These are phyloP conservation scores for Pelmatolapia mariae DNA, from an alignment of 2,113 vertebrate genomes.

Conservation along the genomic window DNA sequence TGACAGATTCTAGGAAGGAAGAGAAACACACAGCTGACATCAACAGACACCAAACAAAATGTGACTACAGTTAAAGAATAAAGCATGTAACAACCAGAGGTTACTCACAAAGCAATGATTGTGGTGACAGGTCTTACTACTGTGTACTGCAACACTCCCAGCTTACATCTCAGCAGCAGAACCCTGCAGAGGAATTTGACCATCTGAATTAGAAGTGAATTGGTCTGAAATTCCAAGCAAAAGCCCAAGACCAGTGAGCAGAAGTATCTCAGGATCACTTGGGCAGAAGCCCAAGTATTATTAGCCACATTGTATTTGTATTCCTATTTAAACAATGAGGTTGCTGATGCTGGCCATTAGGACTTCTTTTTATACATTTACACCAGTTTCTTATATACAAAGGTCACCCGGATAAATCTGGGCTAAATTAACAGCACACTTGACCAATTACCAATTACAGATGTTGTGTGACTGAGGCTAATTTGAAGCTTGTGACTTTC, in stretches of 20 bases:
- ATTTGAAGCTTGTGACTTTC: constrained; percentile 16
- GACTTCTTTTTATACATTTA: not conserved
- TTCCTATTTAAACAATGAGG: not conserved
- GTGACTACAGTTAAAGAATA: not conserved
- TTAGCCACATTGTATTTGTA: not conserved
- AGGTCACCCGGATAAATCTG: not conserved
- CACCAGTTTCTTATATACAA: not conserved
- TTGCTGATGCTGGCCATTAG: not conserved
- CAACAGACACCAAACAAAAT: not conserved
- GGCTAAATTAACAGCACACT: not conserved
- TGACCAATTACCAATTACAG: not conserved
- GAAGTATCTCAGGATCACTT: not conserved
- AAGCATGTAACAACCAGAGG: not conserved
- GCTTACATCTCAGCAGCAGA: constrained; percentile 89
- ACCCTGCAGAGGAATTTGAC: constrained; percentile 75
- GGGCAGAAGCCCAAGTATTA: not conserved
- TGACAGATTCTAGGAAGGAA: constrained; percentile 81
- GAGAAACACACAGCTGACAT: not conserved
- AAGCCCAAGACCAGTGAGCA: not conserved
- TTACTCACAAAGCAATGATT: constrained; percentile 92
- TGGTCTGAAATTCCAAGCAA: not conserved
- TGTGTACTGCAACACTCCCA: constrained; percentile 96
- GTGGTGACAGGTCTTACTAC: constrained; percentile 94
- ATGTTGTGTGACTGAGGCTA: not conserved
- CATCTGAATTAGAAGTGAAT: not conserved